Evolutionary conservation across 2,888 invertebrate species (phyloP), one percentile per base, ranked within the genome.

Genomic region (Oscheius sp.): DNA sequence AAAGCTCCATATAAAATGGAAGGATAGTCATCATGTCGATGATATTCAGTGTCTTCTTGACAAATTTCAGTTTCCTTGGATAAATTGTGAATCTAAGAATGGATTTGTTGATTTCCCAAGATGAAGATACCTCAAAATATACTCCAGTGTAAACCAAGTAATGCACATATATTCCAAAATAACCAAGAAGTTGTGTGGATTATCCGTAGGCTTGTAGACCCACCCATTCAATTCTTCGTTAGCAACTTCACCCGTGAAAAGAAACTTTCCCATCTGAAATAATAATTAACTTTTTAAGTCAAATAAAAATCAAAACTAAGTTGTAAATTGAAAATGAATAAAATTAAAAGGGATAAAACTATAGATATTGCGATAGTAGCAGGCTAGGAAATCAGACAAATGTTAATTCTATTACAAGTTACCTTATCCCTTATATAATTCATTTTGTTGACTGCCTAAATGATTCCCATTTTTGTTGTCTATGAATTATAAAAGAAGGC

Each of bases 121-220:
- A 17, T 42, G 46, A 1, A 12, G 20, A 20, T 33, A 79, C 78
- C 83, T 73, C 34, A 81, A 45, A 25, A 82, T 42, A 61, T 84
- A 85, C 57, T 86, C 85, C 31, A 86, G 71, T 6, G 84, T 85
- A 73, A 86, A 85, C 86, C 86, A 86, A 33, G 74, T 76, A 37
- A 86, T 86, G 70, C 86, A 86, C 5, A 84, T 68, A 69, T 86
- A 83, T 64, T 86, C 86, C 27, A 86, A 68, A 29, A 77, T 58
- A 1, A 81, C 71, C 5, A 85, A 74, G 17, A 66, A 61, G 10
- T 61, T 39, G 23, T 76, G 75, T 10, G 85, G 85, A 53, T 75
- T 75, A 67, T 84, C 84, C 1, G 84, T 84, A 12, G 84, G 80
- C 64, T 74, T 73, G 71, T 78, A 75, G 23, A 74, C 72, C 53